Evolutionary conservation across 2,888 invertebrate genomes (phyloP).

Genomic region (Dynastes tityus): DNA sequence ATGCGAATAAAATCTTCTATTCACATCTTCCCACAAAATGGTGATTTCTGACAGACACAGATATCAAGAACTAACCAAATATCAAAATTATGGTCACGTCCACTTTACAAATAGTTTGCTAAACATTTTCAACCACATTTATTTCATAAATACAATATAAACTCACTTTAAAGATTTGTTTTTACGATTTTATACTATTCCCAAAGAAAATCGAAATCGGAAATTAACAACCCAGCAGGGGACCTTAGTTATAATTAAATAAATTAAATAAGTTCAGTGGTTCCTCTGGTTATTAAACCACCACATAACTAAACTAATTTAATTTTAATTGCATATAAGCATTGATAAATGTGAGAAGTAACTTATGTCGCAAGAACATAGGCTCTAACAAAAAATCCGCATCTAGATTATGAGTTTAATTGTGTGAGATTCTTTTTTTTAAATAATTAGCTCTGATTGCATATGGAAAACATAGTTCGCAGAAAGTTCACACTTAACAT

Average conservation of each 20-base stretch:
- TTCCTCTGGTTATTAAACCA: neutral
- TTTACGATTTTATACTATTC: neutral
- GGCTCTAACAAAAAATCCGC: neutral
- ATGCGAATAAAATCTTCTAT: too few relatives aligned
- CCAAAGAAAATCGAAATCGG: neutral
- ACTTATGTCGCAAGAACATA: neutral
- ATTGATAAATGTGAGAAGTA: slow-evolving; percentile 1
- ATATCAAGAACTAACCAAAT: too few relatives aligned
- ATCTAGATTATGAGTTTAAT: slow-evolving; percentile 6
- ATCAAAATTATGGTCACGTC: too few relatives aligned
- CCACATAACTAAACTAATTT: neutral
- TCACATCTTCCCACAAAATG: too few relatives aligned
- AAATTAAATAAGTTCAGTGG: neutral
- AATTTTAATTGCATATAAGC: slow-evolving; percentile 8
- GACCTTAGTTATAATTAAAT: neutral
- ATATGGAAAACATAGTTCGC: neutral
- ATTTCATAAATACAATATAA: too few relatives aligned
- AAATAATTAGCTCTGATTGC: neutral
- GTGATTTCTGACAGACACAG: too few relatives aligned
- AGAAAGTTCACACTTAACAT: neutral
- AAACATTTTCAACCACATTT: too few relatives aligned
- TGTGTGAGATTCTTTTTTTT: slow-evolving; percentile 2
- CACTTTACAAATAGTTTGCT: too few relatives aligned
- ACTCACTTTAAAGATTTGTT: neutral
- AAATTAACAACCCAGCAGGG: neutral